phyloP scores from a whole-genome alignment of 2,888 invertebrate genomes.

The Polyommatus iphigenia region DNA sequence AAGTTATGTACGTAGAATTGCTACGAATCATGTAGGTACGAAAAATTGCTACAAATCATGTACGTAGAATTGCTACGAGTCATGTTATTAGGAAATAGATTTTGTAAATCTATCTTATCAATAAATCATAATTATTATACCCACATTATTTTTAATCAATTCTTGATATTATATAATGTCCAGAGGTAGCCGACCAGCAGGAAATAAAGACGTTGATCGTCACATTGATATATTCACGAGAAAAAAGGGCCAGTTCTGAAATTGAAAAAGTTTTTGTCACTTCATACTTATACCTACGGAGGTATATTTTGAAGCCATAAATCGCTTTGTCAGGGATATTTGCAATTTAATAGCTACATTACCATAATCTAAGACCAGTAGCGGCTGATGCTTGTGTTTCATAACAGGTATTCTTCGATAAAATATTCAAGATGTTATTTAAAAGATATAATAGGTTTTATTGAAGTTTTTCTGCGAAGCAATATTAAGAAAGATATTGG shows the following conservation, averaged over 20 bases:
- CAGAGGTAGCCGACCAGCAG: not conserved
- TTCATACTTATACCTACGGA: slow-evolving; percentile 1
- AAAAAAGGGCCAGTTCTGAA: slow-evolving; percentile 30
- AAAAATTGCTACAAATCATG: not conserved
- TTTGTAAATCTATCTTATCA: too few species aligned
- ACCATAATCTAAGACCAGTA: slow-evolving; percentile 64
- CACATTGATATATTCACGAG: slow-evolving; percentile 7
- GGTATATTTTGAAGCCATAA: slow-evolving; percentile 40
- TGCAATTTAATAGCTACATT: slow-evolving; percentile 69
- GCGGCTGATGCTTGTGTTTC: slow-evolving; percentile 35
- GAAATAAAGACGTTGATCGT: not conserved
- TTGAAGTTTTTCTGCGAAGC: not conserved
- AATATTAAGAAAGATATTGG: not conserved
- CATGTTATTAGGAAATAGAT: too few species aligned
- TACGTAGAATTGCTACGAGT: not conserved
- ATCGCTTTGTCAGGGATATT: slow-evolving; percentile 50
- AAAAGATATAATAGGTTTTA: not conserved
- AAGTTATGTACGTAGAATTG: not conserved
- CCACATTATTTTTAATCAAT: too few species aligned
- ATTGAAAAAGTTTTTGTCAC: slow-evolving; percentile 36
- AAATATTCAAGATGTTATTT: slow-evolving; percentile 3
- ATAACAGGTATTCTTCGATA: slow-evolving; percentile 3
- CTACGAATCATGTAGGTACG: not conserved
- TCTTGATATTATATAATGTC: not conserved
- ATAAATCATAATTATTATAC: too few species aligned